Evolutionary conservation across 2,888 invertebrate species (phyloP), one percentile per base, ranked within the genome.

Genomic region (Acrobasis suavella): DNA sequence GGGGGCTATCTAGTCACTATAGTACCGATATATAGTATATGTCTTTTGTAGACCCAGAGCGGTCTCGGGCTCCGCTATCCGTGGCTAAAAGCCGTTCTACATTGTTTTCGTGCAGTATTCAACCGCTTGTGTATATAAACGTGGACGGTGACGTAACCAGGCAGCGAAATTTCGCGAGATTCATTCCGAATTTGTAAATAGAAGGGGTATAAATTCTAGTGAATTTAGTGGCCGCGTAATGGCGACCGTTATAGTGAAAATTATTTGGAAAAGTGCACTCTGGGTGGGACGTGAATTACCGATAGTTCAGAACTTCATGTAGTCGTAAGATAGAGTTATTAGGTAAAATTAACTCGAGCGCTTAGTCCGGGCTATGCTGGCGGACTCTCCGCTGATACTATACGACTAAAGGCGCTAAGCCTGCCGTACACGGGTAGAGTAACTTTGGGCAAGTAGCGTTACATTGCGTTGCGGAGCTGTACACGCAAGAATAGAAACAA

Each of bases 1-100:
- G 78, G 84, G 86, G 88, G 73, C 71, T 69, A 73, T 91, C 91
- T 91, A 91, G 91, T 91, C 91, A 91, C 83, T 88, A 85, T 79
- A 70, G 74, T 83, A 84, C 79, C 77, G 78, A 74, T 77, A 78
- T 81, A 46, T 70, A 65, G 71, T 72, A 67, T 68, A 66, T 62
- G 72, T 70, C 71, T 70, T 70, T 66, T 65, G 71, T 79, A 70
- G 69, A 68, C 69, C 70, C 70, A 60, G 63, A 50, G 64, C 62
- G 70, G 72, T 59, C 63, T 67, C 63, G 64, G 65, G 61, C 55
- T 52, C 62, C 65, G 64, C 51, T 69, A 71, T 65, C 68, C 63
- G 63, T 63, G 83, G 83, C 84, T 83, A 17, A 72, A 75, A 84
- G 83, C 81, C 85, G 66, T 63, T 64, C 54, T 66, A 67, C 54